Conservation (phyloP, 2,888 invertebrate genomes). For the Lycophotia porphyrea region DNA sequence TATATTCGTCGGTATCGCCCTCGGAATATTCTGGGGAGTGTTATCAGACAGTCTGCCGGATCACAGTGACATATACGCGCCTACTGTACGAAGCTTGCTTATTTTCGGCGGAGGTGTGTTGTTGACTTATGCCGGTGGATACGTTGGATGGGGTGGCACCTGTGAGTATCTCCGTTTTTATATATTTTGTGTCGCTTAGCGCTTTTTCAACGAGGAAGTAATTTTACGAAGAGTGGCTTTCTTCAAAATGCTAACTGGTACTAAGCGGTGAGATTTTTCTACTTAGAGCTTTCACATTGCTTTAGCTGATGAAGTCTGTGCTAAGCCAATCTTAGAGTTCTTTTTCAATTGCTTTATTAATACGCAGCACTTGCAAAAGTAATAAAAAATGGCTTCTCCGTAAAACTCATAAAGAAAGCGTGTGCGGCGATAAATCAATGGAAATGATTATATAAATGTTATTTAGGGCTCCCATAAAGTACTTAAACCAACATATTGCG, state of each 20-base stretch:
- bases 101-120: constrained; percentile 83
- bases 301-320: not conserved
- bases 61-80: constrained; percentile 83
- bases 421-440: not conserved
- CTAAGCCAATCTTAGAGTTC: not conserved
- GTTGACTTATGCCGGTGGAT: constrained; percentile 80
- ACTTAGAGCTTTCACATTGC: not conserved
- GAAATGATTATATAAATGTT: not conserved
- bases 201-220: constrained; percentile 31
- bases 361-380: not conserved
- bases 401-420: not conserved
- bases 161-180: constrained; percentile 76
- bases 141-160: constrained; percentile 85
- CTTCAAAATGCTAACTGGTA: not conserved
- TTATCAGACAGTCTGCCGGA: constrained; percentile 83
- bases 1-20: constrained; percentile 81
- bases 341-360: not conserved
- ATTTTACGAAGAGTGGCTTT: constrained; percentile 33
- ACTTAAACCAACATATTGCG: constrained; percentile 3
- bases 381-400: not conserved
- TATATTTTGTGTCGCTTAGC: constrained; percentile 39
- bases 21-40: constrained; percentile 85
- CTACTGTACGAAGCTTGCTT: constrained; percentile 82
- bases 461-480: not conserved
- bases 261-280: not conserved